Evolutionary conservation across 2,888 invertebrate genomes (phyloP).

Genomic region (Coremacera marginata): DNA sequence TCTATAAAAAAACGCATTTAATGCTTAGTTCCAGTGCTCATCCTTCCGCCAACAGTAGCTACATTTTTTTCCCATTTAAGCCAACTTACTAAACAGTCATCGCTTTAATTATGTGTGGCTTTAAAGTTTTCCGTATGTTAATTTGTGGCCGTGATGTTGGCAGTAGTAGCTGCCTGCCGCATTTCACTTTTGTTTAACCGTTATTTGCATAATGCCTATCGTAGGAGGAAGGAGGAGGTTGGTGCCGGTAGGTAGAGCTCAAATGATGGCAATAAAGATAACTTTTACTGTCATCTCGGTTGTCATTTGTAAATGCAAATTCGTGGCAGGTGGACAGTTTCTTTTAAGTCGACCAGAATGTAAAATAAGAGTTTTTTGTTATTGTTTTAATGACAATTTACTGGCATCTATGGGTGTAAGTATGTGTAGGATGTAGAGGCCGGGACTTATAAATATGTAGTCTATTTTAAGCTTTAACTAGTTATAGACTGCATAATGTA

Average conservation of each 20-base stretch:
- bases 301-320: neutral
- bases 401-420: too few relatives aligned
- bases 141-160: neutral
- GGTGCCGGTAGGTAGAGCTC: too few relatives aligned
- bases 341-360: too few relatives aligned
- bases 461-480: too few relatives aligned
- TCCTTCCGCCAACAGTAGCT: neutral
- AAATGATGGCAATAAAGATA: neutral
- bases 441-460: too few relatives aligned
- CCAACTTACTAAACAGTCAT: neutral
- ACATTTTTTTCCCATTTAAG: neutral
- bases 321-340: neutral
- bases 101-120: neutral
- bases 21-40: neutral
- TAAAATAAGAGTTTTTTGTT: too few relatives aligned
- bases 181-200: neutral
- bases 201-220: neutral
- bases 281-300: neutral
- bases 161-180: neutral
- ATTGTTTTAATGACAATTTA: too few relatives aligned
- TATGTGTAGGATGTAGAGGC: too few relatives aligned
- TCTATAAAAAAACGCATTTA: neutral
- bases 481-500: too few relatives aligned
- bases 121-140: neutral
- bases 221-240: too few relatives aligned